Evolutionary conservation across 2,113 vertebrate genomes (phyloP), one percentile per base, ranked within the genome.

Genomic region (Pluvianellus socialis): DNA sequence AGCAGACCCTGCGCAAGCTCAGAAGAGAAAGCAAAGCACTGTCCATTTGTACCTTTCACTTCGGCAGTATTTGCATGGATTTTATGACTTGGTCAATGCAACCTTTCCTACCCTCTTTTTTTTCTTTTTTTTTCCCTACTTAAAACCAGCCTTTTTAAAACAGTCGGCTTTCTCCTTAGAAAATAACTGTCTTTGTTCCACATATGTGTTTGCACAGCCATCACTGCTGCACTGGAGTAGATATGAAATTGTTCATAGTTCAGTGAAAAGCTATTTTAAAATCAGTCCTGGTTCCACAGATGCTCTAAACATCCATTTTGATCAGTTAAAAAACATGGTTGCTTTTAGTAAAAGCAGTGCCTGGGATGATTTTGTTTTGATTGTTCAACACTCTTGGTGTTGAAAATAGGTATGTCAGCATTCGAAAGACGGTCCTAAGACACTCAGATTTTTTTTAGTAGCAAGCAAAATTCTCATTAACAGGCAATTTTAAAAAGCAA

Each of bases 391-490:
- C 77, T 90, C 67, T 91, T 97, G 93, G 52, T 97, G 85, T 92
- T 97, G 91, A 77, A 95, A 87, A 96, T 81, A 97, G 85, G 76
- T 90, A 93, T 83, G 81, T 94, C 68, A 76, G 89, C 87, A 76
- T 91, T 95, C 12, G 33, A 92, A 96, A 96, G 75, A 82, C 86
- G 62, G 79, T 96, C 84, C 83, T 88, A 77, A 97, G 49, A 86
- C 89, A 52, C 44, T 86, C 47, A 40, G 67, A 38, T 89, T 92
- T 73, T 73, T 93, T 67, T 92, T 66, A 95, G 66, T 24, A 97
- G 75, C 88, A 93, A 95, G 79, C 59, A 97, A 95, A 95, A 95
- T 91, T 84, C 80, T 97, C 91, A 95, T 96, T 97, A 97, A 88
- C 85, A 83, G 82, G 58, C 86, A 94, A 96, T 97, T 92, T 95